phyloP scores from a whole-genome alignment of 2,113 vertebrate genomes.

The Callipepla squamata region DNA sequence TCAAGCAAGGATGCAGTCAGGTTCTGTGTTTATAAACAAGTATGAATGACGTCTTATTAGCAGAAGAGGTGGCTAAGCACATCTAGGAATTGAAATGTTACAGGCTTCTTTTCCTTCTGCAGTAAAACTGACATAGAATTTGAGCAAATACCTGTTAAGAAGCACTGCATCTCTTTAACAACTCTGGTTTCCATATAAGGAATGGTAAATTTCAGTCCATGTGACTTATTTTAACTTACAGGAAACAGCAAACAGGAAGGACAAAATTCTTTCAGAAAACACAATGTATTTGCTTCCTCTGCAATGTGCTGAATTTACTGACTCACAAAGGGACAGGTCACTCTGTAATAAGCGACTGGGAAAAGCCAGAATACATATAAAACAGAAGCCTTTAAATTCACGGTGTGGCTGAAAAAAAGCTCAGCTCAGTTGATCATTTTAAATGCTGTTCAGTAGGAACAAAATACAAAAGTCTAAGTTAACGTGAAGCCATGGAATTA shows the following conservation, averaged over 20 bases:
- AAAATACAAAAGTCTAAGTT: neutral
- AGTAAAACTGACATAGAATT: neutral
- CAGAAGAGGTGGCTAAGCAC: neutral
- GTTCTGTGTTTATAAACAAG: neutral
- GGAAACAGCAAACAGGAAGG: slow-evolving; percentile 54
- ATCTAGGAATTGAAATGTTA: neutral
- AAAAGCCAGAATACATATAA: neutral
- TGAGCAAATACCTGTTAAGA: neutral
- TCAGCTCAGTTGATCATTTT: neutral
- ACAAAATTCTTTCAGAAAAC: slow-evolving; percentile 43
- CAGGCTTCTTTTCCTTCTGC: neutral
- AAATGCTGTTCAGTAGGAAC: neutral
- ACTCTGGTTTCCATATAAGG: neutral
- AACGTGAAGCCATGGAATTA: neutral
- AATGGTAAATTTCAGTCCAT: neutral
- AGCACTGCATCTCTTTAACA: neutral
- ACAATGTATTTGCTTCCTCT: slow-evolving; percentile 39
- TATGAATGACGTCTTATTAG: neutral
- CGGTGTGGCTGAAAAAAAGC: neutral
- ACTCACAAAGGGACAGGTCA: neutral
- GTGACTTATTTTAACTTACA: slow-evolving; percentile 16
- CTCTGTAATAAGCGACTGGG: neutral
- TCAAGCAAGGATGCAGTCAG: neutral
- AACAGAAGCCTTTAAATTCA: neutral
- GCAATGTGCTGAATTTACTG: neutral